A percentile compares a stretch with the other conserved stretches of the same genome.
phyloP scores from a whole-genome alignment of 2,888 invertebrate species.

The Digitonthophagus gazella region DNA sequence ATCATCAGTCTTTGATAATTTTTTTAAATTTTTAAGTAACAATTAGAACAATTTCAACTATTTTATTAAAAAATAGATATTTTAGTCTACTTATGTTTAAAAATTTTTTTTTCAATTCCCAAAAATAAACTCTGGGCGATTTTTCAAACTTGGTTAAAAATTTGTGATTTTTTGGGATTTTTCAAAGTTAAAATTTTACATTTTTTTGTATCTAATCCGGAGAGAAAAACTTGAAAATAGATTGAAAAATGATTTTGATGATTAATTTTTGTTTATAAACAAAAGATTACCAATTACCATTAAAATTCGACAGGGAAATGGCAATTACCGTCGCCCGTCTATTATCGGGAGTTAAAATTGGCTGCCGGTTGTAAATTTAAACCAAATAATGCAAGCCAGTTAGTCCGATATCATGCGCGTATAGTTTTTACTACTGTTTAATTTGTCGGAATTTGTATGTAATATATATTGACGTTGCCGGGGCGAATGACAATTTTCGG shows the following conservation, averaged over 20 bases:
- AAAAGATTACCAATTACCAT: neutral
- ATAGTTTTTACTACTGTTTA: neutral
- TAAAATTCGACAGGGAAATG: neutral
- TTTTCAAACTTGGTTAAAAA: too few species aligned
- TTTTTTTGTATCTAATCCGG: too few species aligned
- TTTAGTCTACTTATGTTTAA: too few species aligned
- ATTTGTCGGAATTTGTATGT: conserved; percentile 1
- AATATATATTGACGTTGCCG: conserved; percentile 11
- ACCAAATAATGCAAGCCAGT: neutral
- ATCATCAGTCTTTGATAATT: too few species aligned
- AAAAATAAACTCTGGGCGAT: too few species aligned
- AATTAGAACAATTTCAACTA: too few species aligned
- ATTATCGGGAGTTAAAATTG: neutral
- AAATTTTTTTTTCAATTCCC: too few species aligned
- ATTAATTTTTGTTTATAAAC: neutral
- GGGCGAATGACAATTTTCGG: conserved; percentile 12
- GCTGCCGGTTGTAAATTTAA: neutral
- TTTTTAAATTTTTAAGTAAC: too few species aligned
- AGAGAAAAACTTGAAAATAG: too few species aligned
- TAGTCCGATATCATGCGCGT: neutral
- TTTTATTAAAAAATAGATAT: too few species aligned
- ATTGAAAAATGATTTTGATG: neutral
- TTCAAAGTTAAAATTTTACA: too few species aligned
- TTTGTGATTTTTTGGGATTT: too few species aligned
- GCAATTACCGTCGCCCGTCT: neutral